Evolutionary conservation across 2,113 vertebrate species (phyloP), one percentile per base, ranked within the genome.

Genomic region (Mormyrus iriodes): DNA sequence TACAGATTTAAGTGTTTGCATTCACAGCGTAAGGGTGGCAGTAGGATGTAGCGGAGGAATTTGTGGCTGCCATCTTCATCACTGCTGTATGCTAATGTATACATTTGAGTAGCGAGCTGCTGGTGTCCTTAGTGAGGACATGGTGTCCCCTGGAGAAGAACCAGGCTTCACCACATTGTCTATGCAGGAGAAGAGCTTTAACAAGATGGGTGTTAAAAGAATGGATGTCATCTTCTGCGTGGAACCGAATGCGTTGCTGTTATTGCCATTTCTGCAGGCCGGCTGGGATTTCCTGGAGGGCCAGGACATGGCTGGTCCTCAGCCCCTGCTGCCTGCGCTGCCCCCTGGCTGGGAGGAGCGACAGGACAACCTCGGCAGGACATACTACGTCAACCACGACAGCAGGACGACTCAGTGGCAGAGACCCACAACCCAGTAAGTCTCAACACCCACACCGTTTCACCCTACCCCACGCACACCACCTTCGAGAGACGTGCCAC

Each of bases 341-440:
- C 98, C 98, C 92, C 93, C 97, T 92, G 98, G 97, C 93, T 99
- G 98, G 98, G 98, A 99, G 94, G 98, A 99, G 93, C 95, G 97
- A 92, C 98, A 99, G 91, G 98, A 99, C 94, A 95, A 98, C 93
- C 97, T 99, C 0, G 98, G 98, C 89, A 97, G 98, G 93, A 99
- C 98, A 85, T 99, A 97, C 92, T 99, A 96, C 3, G 97, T 99
- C 91, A 98, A 98, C 92, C 98, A 99, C 1, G 97, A 97, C 69
- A 98, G 95, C 91, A 96, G 97, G 93, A 97, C 96, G 91, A 98
- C 98, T 9, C 98, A 98, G 91, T 99, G 98, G 98, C 96, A 96
- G 61, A 95, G 97, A 91, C 98, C 98, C 91, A 97, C 96, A 51
- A 90, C 94, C 88, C 97, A 97, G 98, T 99, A 97, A 87, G 96